Conservation (phyloP, 1,140 invertebrate species). For the Sesamia nonagrioides region DNA sequence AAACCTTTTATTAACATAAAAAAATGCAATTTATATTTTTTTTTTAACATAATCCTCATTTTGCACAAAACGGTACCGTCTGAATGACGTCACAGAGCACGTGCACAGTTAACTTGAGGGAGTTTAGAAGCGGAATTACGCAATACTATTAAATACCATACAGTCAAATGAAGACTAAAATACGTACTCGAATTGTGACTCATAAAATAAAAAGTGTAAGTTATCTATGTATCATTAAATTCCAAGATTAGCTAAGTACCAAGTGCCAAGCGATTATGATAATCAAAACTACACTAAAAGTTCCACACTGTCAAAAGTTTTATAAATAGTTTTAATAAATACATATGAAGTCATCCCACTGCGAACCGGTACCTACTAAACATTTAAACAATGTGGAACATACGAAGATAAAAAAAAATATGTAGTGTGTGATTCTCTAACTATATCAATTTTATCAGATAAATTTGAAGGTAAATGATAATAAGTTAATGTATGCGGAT, state of each 20-base stretch:
- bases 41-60: no score
- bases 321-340: slow-evolving; percentile 34
- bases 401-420: slow-evolving; percentile 5
- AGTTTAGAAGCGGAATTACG: not conserved
- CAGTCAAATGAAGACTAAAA: not conserved
- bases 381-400: slow-evolving; percentile 72
- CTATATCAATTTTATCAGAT: slow-evolving; percentile 19
- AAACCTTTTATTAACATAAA: no score
- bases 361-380: slow-evolving; percentile 56
- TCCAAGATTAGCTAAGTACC: not conserved
- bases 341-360: slow-evolving; percentile 67
- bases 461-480: slow-evolving; percentile 23
- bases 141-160: not conserved
- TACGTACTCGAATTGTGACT: not conserved
- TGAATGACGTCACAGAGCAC: no score
- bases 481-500: not conserved
- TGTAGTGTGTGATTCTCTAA: not conserved
- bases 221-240: not conserved
- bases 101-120: no score
- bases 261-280: not conserved
- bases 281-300: not conserved
- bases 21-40: no score
- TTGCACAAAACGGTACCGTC: no score
- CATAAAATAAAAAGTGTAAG: not conserved
- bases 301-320: slow-evolving; percentile 69